Conservation (phyloP, 1,140 invertebrate genomes). For the Rhagoletis zephyria region DNA sequence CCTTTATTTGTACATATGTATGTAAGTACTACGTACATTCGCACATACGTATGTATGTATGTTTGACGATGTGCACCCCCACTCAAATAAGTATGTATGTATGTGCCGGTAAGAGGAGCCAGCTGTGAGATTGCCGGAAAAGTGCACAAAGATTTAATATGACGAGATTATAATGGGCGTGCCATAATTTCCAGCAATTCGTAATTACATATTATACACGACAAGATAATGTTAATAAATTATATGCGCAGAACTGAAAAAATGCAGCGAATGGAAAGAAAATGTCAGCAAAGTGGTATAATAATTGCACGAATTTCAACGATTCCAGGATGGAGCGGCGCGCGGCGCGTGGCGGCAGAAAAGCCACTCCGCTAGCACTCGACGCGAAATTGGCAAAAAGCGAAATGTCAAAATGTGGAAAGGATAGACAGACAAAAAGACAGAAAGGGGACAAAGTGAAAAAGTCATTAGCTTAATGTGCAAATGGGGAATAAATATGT, state of each 20-base stretch:
- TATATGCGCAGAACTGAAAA: neutral
- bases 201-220: neutral
- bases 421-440: neutral
- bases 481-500: neutral
- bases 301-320: neutral
- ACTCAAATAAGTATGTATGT: no score
- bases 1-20: no score
- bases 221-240: slow-evolving; percentile 39
- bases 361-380: neutral
- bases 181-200: slow-evolving; percentile 29
- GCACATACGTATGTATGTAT: no score
- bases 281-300: neutral
- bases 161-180: neutral
- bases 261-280: neutral
- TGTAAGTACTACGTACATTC: no score
- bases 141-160: neutral
- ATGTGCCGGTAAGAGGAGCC: no score
- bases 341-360: neutral
- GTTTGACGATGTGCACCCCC: no score
- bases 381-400: neutral
- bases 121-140: no score
- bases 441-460: neutral
- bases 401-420: neutral
- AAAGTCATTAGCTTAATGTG: slow-evolving; percentile 5
- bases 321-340: neutral